phyloP scores from a whole-genome alignment of 2,797 vertebrate genomes.

The Myiotriccus ornatus region DNA sequence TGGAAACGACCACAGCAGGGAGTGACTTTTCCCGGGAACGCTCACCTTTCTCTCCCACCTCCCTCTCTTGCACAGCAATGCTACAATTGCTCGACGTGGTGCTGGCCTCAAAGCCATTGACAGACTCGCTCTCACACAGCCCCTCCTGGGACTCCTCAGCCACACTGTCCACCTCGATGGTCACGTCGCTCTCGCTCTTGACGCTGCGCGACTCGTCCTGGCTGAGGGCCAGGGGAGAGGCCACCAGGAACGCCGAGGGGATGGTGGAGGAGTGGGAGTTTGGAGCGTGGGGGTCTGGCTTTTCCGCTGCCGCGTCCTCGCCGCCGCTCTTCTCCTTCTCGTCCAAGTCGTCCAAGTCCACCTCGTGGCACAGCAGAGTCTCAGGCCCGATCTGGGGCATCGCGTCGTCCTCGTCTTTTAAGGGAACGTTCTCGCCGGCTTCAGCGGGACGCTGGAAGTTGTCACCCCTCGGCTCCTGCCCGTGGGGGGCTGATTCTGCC shows the following conservation, averaged over 20 bases:
- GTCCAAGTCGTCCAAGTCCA: conserved; percentile 93
- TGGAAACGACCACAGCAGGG: not conserved
- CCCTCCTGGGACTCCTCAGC: conserved; percentile 85
- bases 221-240: conserved; percentile 77
- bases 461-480: conserved; percentile 50
- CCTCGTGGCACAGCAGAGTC: conserved; percentile 92
- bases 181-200: conserved; percentile 82
- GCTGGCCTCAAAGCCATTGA: conserved; percentile 84
- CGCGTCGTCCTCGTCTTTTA: conserved; percentile 76
- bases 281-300: conserved; percentile 62
- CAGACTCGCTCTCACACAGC: conserved; percentile 81
- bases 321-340: conserved; percentile 87
- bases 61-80: conserved; percentile 79
- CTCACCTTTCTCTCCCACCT: conserved; percentile 86
- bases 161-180: conserved; percentile 81
- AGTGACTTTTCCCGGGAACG: not conserved
- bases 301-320: conserved; percentile 75
- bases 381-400: conserved; percentile 92
- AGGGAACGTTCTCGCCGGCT: conserved; percentile 2
- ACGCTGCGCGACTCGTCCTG: conserved; percentile 84
- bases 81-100: conserved; percentile 83
- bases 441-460: conserved; percentile 7
- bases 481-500: conserved; percentile 65
- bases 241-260: conserved; percentile 71
- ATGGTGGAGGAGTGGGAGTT: conserved; percentile 36